Evolutionary conservation across 1,140 invertebrate genomes (phyloP).

Genomic region (Myzus persicae): DNA sequence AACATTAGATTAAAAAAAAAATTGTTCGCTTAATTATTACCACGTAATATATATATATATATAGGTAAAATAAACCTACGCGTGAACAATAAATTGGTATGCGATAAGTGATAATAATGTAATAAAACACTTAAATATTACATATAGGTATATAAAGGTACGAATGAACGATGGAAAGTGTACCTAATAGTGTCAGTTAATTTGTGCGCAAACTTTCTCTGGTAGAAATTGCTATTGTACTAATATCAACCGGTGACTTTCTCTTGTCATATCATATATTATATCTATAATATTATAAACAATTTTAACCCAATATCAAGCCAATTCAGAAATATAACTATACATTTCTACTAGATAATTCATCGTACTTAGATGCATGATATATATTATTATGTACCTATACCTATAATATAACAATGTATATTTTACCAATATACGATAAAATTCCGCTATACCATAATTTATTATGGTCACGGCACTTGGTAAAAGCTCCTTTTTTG

Average conservation of each 20-base stretch:
- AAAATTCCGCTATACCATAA: background rate
- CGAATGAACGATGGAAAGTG: conserved; percentile 5
- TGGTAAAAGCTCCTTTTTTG: background rate
- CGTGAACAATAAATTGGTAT: background rate
- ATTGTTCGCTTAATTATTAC: background rate
- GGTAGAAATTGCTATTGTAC: conserved; percentile 20
- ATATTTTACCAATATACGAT: background rate
- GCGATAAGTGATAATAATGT: background rate
- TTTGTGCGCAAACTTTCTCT: conserved; percentile 24
- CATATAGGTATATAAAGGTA: background rate
- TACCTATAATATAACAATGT: background rate
- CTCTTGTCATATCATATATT: conserved; percentile 7
- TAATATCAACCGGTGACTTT: conserved; percentile 5
- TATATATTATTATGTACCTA: no score
- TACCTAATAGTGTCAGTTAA: conserved; percentile 9
- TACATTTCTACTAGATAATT: background rate
- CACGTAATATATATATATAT: no score
- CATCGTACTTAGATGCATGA: background rate
- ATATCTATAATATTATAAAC: background rate
- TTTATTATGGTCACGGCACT: background rate
- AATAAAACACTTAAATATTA: background rate
- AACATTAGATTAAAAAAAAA: background rate
- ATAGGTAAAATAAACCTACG: background rate
- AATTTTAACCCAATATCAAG: background rate
- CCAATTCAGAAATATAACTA: background rate